A percentile compares a stretch with the other conserved stretches of the same genome.
Evolutionary conservation across 2,888 invertebrate species (phyloP).

Genomic region (Ligdia adustata): DNA sequence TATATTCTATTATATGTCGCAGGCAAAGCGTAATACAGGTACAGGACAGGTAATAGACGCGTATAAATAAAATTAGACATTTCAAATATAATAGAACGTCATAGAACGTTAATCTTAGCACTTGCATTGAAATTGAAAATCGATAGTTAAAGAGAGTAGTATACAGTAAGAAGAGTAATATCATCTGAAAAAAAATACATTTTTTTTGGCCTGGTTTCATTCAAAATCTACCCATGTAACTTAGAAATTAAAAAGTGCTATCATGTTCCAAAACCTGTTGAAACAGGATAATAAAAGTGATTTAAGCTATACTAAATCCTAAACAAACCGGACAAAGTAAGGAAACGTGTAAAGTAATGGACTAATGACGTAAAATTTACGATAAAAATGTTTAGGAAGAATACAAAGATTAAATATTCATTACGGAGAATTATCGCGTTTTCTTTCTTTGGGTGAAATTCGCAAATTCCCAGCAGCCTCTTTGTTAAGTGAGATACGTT

Average conservation of each 20-base stretch:
- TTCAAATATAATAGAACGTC: too few species aligned
- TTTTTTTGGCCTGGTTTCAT: too few species aligned
- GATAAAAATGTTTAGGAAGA: conserved; percentile 54
- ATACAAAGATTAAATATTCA: conserved; percentile 79
- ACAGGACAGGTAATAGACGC: too few species aligned
- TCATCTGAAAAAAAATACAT: too few species aligned
- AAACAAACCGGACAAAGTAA: conserved; percentile 48
- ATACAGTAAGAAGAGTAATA: too few species aligned
- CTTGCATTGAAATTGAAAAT: too few species aligned
- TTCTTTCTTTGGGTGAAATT: conserved; percentile 54
- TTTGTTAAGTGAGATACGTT: conserved; percentile 44
- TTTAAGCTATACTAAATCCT: conserved; percentile 28
- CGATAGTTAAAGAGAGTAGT: too few species aligned
- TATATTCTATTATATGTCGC: too few species aligned
- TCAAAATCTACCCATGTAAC: background rate
- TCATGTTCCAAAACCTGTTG: conserved; percentile 2
- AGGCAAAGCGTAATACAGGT: too few species aligned
- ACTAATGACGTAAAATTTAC: conserved; percentile 67
- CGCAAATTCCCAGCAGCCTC: conserved; percentile 45
- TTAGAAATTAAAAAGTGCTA: background rate
- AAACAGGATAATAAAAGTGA: conserved; percentile 22
- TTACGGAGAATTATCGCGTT: conserved; percentile 69
- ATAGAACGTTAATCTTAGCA: too few species aligned
- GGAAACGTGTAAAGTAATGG: conserved; percentile 67
- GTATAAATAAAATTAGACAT: too few species aligned